These are phyloP conservation scores for Ptilodon capucinus DNA, from an alignment of 2,888 invertebrate species.

Conservation along the genomic window DNA sequence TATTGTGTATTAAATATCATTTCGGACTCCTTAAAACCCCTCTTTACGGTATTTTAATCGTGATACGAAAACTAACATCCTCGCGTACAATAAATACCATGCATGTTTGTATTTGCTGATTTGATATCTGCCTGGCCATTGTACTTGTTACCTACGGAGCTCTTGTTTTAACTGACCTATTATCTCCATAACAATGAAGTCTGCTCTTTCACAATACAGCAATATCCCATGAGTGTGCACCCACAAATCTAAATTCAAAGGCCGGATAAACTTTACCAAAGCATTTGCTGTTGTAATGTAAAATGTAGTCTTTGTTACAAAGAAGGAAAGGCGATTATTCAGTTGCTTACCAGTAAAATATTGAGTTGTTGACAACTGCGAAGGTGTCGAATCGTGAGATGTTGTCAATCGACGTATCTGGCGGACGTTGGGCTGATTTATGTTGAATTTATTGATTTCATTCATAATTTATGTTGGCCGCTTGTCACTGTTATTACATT, in stretches of 20 bases:
- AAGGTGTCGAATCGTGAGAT: constrained; percentile 25
- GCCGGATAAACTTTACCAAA: neutral
- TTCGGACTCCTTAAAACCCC: too few relatives aligned
- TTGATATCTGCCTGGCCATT: constrained; percentile 16
- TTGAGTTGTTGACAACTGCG: constrained; percentile 15
- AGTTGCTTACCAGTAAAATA: neutral
- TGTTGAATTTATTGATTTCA: constrained; percentile 17
- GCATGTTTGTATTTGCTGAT: constrained; percentile 1
- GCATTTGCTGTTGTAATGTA: neutral
- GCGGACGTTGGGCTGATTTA: constrained; percentile 23
- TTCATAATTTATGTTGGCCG: constrained; percentile 3
- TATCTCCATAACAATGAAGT: constrained; percentile 29
- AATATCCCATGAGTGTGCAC: constrained; percentile 23
- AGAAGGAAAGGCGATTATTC: neutral
- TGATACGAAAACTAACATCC: constrained; percentile 6
- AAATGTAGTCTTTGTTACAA: neutral
- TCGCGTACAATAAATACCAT: constrained; percentile 7
- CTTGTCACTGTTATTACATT: neutral
- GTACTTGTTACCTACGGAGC: constrained; percentile 8
- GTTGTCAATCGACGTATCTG: constrained; percentile 29
- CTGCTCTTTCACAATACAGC: constrained; percentile 31
- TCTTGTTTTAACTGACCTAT: constrained; percentile 20
- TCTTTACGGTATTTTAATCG: neutral
- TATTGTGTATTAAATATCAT: too few relatives aligned
- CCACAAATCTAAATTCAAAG: constrained; percentile 6